Percentiles rank a stretch among this genome's conserved stretches.
Evolutionary conservation across 2,888 invertebrate genomes (phyloP).

Genomic region (Deroplatys truncata): DNA sequence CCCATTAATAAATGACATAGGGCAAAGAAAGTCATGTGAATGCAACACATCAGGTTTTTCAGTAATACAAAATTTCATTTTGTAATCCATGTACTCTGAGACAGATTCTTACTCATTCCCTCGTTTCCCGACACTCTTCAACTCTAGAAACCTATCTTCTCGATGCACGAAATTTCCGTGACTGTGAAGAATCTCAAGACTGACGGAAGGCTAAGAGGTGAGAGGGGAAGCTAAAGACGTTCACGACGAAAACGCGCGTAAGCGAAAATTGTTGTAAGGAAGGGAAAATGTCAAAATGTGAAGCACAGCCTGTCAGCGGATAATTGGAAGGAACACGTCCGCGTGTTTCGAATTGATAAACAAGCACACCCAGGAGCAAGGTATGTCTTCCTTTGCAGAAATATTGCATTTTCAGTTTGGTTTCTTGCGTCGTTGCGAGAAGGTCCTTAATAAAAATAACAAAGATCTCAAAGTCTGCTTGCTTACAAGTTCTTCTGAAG

Average conservation of each 20-base stretch:
- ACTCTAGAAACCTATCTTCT: not conserved
- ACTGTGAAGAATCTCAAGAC: not conserved
- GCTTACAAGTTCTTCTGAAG: too few relatives aligned
- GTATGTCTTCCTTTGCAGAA: not conserved
- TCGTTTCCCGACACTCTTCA: not conserved
- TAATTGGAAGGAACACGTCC: not conserved
- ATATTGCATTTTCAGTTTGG: not conserved
- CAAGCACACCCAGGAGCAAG: not conserved
- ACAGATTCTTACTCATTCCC: not conserved
- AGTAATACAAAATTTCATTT: too few relatives aligned
- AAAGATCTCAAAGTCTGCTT: too few relatives aligned
- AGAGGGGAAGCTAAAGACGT: not conserved
- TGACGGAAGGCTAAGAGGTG: not conserved
- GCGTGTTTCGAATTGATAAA: not conserved
- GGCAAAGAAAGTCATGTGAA: too few relatives aligned
- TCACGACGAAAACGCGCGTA: not conserved
- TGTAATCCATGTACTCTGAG: too few relatives aligned
- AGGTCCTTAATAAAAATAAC: too few relatives aligned
- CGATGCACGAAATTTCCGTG: not conserved
- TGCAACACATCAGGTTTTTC: too few relatives aligned
- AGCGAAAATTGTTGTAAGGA: not conserved
- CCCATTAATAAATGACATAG: too few relatives aligned
- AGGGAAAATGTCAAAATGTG: not conserved
- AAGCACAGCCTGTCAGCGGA: not conserved
- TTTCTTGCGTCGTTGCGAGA: not conserved